Conservation (phyloP, 2,797 vertebrate species). For the Miichthys miiuy region DNA sequence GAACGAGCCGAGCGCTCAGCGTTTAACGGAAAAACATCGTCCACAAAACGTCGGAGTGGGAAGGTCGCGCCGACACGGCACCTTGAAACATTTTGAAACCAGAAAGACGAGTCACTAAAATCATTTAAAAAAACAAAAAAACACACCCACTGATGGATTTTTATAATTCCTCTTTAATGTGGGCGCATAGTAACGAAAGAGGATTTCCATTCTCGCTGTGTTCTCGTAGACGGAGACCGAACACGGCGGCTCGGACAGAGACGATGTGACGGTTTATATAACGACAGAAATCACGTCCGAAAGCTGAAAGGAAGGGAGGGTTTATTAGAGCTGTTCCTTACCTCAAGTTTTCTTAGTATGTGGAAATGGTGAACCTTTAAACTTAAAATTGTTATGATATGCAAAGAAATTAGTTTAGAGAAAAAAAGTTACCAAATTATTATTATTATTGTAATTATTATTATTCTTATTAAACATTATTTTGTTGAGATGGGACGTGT, state of each 20-base stretch:
- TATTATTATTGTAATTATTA: conserved; percentile 79
- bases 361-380: conserved; percentile 88
- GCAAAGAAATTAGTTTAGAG: conserved; percentile 88
- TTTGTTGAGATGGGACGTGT: conserved; percentile 68
- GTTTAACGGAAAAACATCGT: conserved; percentile 52
- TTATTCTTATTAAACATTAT: conserved; percentile 74
- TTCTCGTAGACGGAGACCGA: conserved; percentile 58
- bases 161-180: conserved; percentile 41
- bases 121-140: not conserved
- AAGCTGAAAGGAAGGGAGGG: conserved; percentile 68
- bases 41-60: conserved; percentile 29
- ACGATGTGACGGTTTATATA: conserved; percentile 62
- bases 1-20: conserved; percentile 60
- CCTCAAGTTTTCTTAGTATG: conserved; percentile 85
- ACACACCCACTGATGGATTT: conserved; percentile 55
- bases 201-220: conserved; percentile 55
- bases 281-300: conserved; percentile 59
- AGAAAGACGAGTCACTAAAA: conserved; percentile 58
- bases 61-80: conserved; percentile 36
- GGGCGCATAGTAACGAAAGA: conserved; percentile 52
- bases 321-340: conserved; percentile 81
- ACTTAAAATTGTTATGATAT: conserved; percentile 86
- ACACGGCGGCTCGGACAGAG: conserved; percentile 45
- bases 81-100: conserved; percentile 52
- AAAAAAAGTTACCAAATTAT: conserved; percentile 86